A percentile compares a stretch with the other conserved stretches of the same genome.
phyloP scores from a whole-genome alignment of 2,888 invertebrate genomes.

The Actias luna region DNA sequence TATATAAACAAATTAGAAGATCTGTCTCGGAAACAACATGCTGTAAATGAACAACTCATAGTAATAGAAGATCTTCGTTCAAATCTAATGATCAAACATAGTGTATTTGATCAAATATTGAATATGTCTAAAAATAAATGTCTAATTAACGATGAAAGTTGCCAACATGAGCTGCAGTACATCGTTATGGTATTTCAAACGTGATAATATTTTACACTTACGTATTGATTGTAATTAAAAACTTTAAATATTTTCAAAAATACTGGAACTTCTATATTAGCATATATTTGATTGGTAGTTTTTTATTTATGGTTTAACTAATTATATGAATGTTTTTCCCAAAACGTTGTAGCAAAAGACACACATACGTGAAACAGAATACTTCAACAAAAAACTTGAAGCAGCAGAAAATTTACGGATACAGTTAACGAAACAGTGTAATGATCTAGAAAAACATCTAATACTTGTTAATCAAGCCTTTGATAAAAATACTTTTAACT shows the following conservation, averaged over 20 bases:
- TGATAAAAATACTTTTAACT: conserved; percentile 32
- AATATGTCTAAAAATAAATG: conserved; percentile 59
- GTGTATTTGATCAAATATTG: conserved; percentile 63
- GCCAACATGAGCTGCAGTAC: conserved; percentile 61
- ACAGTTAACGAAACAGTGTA: conserved; percentile 53
- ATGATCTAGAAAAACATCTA: conserved; percentile 58
- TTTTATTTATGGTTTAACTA: neutral
- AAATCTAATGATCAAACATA: conserved; percentile 62
- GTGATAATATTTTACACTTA: neutral
- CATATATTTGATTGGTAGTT: no score
- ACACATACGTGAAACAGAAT: conserved; percentile 53
- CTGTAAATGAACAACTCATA: conserved; percentile 55
- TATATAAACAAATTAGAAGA: conserved; percentile 61
- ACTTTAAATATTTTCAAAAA: neutral
- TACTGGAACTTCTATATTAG: neutral
- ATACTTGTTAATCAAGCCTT: conserved; percentile 63
- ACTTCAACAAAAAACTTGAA: conserved; percentile 53
- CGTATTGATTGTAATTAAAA: neutral
- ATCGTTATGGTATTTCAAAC: conserved; percentile 43
- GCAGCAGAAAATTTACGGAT: conserved; percentile 52
- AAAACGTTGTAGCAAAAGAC: conserved; percentile 54
- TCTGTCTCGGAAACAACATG: conserved; percentile 48
- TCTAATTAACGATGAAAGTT: conserved; percentile 51
- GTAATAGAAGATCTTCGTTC: conserved; percentile 64
- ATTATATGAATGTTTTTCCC: neutral